Base-by-base conservation (phyloP, 92 coral and sea anemone species). In the Parazoanthus atlanticus region DNA sequence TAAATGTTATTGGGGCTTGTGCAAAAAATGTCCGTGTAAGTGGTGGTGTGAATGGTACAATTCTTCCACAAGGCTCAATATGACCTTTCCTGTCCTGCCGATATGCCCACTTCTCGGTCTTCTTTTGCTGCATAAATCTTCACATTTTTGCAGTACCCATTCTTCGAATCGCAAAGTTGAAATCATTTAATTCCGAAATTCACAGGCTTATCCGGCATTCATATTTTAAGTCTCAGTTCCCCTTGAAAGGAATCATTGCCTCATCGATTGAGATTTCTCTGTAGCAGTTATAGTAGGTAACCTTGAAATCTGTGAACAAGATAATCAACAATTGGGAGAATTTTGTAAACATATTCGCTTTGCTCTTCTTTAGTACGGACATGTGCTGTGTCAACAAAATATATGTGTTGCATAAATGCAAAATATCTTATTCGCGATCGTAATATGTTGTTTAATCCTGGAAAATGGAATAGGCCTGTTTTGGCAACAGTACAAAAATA, bases 181-280 rank as follows among this genome's bases (percentile, higher is more conserved):
- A 85, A 91, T 77, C 88, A 71, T 87, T 91, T 91, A 5, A 91
- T 87, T 36, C 88, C 91, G 69, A 86, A 90, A 81, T 90, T 90
- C 12, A 90, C 84, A 12, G 93, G 93, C 86, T 93, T 90, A 67
- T 88, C 49, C 2, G 93, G 93, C 95, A 93, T 29, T 15, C 67
- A 73, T 6, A 69, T 85, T 86, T 79, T 91, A 40, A 43, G 80
- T 40, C 76, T 71, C 88, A 89, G 77, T 66, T 88, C 21, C 90
- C 92, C 71, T 89, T 86, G 85, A 85, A 89, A 30, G 90, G 94
- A n/a, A 92, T 75, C 92, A 86, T 89, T 26, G 89, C 88, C 40
- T 85, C 94, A 28, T 89, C 92, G 11, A 86, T 56, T 8, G 90
- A 92, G 71, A 92, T 72, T 65, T 92, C 86, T 15, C n/a, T 74